Evolutionary conservation across 1,140 invertebrate genomes (phyloP).

Genomic region (Neuroterus valhalla): DNA sequence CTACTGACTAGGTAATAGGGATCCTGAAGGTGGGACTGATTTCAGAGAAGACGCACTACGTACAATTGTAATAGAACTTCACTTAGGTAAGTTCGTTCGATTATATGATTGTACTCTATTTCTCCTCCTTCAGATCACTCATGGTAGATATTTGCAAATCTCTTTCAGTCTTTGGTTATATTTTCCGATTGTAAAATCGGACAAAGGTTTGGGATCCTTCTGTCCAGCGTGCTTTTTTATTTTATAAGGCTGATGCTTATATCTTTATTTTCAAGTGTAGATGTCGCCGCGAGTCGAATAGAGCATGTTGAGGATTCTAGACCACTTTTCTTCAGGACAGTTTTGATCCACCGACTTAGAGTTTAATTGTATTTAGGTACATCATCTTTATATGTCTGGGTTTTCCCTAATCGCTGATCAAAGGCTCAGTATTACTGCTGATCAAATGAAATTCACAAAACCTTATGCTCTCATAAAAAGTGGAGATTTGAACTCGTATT

Average conservation of each 20-base stretch:
- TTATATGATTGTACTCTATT: no score
- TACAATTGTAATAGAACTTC: no score
- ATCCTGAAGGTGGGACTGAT: no score
- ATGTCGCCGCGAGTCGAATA: not conserved
- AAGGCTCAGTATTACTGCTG: no score
- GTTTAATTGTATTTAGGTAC: not conserved
- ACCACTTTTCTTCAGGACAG: not conserved
- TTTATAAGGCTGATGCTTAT: not conserved
- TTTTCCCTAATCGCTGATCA: not conserved
- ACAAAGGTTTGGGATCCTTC: not conserved
- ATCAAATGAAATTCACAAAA: no score
- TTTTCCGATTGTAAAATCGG: not conserved
- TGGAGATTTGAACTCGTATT: no score
- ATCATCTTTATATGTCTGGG: not conserved
- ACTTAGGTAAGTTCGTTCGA: no score
- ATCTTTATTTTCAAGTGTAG: not conserved
- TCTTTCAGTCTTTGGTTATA: not conserved
- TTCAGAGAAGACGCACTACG: no score
- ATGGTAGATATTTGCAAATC: no score
- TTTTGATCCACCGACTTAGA: conserved; percentile 22
- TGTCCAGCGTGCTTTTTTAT: not conserved
- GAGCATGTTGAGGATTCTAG: conserved; percentile 2
- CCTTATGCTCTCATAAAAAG: no score
- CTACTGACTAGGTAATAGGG: no score
- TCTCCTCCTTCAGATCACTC: no score